Evolutionary conservation across 1,140 invertebrate species (phyloP).

Genomic region (Bradynema listronoti): DNA sequence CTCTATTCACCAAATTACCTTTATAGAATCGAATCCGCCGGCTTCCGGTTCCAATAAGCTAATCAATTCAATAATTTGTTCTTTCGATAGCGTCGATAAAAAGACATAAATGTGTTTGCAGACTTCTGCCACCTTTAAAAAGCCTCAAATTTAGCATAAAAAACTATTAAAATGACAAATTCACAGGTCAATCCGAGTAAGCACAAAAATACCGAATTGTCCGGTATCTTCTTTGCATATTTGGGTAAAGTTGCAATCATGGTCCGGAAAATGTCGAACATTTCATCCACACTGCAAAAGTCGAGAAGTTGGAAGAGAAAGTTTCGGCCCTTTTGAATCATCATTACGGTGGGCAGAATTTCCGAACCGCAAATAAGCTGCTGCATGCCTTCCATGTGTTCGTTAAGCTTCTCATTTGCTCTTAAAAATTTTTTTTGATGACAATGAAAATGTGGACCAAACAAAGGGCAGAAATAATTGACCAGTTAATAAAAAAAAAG

Average conservation of each 20-base stretch:
- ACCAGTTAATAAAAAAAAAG: background rate
- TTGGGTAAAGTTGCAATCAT: conserved; percentile 16
- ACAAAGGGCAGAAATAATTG: too few relatives aligned
- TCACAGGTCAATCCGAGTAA: too few relatives aligned
- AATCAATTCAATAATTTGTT: too few relatives aligned
- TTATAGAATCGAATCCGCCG: too few relatives aligned
- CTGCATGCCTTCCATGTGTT: conserved; percentile 4
- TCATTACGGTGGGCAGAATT: conserved; percentile 34
- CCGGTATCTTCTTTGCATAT: conserved; percentile 30
- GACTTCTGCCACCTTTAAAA: too few relatives aligned
- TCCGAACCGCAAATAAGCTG: conserved; percentile 7
- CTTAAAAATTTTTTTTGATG: too few relatives aligned
- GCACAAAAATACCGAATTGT: conserved; percentile 27
- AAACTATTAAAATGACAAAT: too few relatives aligned
- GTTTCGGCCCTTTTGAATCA: conserved; percentile 37
- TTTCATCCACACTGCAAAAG: conserved; percentile 19
- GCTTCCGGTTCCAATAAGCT: too few relatives aligned
- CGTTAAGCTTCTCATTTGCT: conserved; percentile 3
- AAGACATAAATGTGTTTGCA: too few relatives aligned
- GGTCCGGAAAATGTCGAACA: background rate
- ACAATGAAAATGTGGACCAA: too few relatives aligned
- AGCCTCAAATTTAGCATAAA: too few relatives aligned
- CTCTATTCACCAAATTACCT: background rate
- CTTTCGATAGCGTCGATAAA: too few relatives aligned
- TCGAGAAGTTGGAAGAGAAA: conserved; percentile 29